phyloP scores from a whole-genome alignment of 2,113 vertebrate species.

The Delphinapterus leucas region DNA sequence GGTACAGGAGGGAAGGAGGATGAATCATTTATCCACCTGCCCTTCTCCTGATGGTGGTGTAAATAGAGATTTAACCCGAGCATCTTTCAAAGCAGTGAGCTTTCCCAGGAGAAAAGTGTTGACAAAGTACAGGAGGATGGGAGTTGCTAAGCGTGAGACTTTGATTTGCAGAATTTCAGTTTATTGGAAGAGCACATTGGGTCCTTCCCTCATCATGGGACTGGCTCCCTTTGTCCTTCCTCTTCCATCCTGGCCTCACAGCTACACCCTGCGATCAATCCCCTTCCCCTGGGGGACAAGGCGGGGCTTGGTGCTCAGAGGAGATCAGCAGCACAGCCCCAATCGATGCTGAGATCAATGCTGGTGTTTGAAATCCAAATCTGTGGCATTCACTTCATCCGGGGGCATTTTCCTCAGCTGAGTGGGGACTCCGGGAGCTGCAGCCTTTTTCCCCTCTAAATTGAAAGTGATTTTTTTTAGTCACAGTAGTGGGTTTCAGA shows the following conservation, averaged over 20 bases:
- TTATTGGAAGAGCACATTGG: constrained; percentile 76
- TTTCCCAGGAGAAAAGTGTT: constrained; percentile 70
- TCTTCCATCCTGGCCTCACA: constrained; percentile 73
- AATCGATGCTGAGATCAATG: constrained; percentile 79
- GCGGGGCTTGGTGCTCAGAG: constrained; percentile 74
- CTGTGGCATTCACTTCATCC: constrained; percentile 66
- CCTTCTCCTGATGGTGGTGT: constrained; percentile 41
- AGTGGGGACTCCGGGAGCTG: constrained; percentile 74
- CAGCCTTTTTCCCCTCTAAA: constrained; percentile 81
- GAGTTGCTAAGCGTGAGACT: constrained; percentile 70
- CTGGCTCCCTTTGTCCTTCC: constrained; percentile 75
- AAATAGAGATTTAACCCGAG: constrained; percentile 76
- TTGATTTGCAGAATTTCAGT: constrained; percentile 81
- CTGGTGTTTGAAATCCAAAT: constrained; percentile 77
- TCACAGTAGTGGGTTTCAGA: constrained; percentile 84
- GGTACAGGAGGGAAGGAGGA: not conserved
- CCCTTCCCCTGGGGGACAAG: constrained; percentile 76
- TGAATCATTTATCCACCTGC: not conserved
- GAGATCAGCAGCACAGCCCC: constrained; percentile 68
- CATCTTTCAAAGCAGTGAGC: constrained; percentile 80
- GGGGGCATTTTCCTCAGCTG: constrained; percentile 66
- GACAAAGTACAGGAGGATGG: constrained; percentile 1
- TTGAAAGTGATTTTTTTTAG: constrained; percentile 82
- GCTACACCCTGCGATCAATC: constrained; percentile 69
- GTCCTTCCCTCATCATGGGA: constrained; percentile 58